Percentiles rank a stretch among this genome's conserved stretches.
These are phyloP conservation scores for Colistium nudipinnis DNA, from an alignment of 2,113 vertebrate species.

Conservation along the genomic window DNA sequence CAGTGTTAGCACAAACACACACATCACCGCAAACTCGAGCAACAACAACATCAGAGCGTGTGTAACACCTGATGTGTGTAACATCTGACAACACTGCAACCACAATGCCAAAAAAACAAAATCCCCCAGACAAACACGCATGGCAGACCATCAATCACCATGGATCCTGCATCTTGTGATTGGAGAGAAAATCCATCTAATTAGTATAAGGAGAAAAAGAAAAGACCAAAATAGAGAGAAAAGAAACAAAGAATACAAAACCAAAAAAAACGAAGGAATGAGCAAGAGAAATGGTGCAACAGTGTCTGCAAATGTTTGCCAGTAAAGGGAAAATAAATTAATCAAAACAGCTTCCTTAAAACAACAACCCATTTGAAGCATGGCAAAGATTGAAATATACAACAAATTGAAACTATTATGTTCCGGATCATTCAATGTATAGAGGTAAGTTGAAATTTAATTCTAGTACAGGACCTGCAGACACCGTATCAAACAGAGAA, in stretches of 20 bases:
- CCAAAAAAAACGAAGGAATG: background rate
- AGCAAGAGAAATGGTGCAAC: background rate
- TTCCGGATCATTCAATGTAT: background rate
- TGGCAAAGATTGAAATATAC: background rate
- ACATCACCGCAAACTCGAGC: slow-evolving; percentile 38
- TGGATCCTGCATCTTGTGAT: slow-evolving; percentile 40
- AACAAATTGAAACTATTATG: background rate
- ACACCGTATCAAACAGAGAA: slow-evolving; percentile 31
- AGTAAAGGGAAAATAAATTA: background rate
- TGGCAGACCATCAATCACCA: slow-evolving; percentile 51
- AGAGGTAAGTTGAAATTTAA: background rate
- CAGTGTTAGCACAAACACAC: slow-evolving; percentile 40
- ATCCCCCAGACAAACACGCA: slow-evolving; percentile 14
- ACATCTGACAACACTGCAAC: slow-evolving; percentile 50
- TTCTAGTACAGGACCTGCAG: slow-evolving; percentile 22
- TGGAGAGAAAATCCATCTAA: slow-evolving; percentile 29
- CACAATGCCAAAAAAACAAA: slow-evolving; percentile 19
- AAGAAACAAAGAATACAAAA: slow-evolving; percentile 14
- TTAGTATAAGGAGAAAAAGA: slow-evolving; percentile 14
- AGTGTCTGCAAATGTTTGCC: slow-evolving; percentile 53
- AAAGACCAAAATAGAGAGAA: too few relatives aligned
- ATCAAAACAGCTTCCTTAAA: background rate
- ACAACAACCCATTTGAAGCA: background rate
- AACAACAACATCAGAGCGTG: slow-evolving; percentile 18
- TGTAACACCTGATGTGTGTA: slow-evolving; percentile 16